phyloP scores from a whole-genome alignment of 2,797 vertebrate genomes.

The Sciurus vulgaris region DNA sequence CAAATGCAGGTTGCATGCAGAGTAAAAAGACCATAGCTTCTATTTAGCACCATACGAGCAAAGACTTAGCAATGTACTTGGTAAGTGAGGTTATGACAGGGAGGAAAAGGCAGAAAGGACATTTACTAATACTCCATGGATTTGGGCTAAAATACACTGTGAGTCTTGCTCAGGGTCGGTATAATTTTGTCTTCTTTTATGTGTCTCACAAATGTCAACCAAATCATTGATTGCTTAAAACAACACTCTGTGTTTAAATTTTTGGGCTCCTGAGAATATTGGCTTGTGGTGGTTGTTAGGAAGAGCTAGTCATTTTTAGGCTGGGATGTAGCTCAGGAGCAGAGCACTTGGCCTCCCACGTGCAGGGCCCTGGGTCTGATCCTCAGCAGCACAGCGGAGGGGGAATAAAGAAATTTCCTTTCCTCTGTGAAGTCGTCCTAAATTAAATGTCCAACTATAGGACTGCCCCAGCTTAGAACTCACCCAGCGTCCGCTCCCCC shows the following conservation, averaged over 20 bases:
- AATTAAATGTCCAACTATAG: neutral
- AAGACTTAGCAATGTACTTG: slow-evolving; percentile 25
- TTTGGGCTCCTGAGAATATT: slow-evolving; percentile 19
- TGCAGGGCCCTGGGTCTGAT: neutral
- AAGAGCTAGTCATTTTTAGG: neutral
- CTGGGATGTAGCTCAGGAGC: neutral
- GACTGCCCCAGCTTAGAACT: neutral
- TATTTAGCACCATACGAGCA: neutral
- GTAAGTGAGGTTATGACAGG: neutral
- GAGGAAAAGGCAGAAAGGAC: slow-evolving; percentile 8
- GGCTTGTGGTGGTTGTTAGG: neutral
- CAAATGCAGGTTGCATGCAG: neutral
- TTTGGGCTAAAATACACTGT: slow-evolving; percentile 65
- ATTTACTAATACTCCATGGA: slow-evolving; percentile 54
- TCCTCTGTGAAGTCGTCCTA: slow-evolving; percentile 43
- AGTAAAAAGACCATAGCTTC: neutral
- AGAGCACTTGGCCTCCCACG: neutral
- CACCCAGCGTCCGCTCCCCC: neutral
- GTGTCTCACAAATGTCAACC: slow-evolving; percentile 56
- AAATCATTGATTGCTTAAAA: slow-evolving; percentile 38
- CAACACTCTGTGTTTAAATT: slow-evolving; percentile 59
- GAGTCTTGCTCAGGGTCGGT: slow-evolving; percentile 51
- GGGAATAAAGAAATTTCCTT: neutral
- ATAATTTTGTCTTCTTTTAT: slow-evolving; percentile 65
- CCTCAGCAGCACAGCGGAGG: neutral